phyloP scores from a whole-genome alignment of 2,888 invertebrate genomes.

The Lamellibrachia satsuma region DNA sequence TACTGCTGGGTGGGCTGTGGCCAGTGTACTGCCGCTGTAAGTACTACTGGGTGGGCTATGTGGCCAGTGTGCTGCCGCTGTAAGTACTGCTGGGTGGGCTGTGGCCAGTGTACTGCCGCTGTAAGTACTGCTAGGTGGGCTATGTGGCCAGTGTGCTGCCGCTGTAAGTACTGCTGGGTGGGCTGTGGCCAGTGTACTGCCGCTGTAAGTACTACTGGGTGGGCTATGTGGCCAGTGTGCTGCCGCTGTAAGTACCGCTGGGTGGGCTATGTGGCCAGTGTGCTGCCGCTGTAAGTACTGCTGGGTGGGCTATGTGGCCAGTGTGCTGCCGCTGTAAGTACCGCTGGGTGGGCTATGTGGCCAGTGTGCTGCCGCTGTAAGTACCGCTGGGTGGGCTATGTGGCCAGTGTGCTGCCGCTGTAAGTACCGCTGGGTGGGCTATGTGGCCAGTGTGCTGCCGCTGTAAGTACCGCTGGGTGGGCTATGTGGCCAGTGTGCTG shows the following conservation, averaged over 20 bases:
- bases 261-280: neutral
- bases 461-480: neutral
- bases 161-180: neutral
- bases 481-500: neutral
- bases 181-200: constrained; percentile 20
- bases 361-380: constrained; percentile 30
- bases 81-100: neutral
- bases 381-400: neutral
- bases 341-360: neutral
- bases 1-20: too few relatives aligned
- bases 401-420: neutral
- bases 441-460: neutral
- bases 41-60: neutral
- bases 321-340: neutral
- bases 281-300: neutral
- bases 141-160: neutral
- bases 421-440: neutral
- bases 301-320: neutral
- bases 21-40: constrained; percentile 30
- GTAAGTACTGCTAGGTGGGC: neutral
- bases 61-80: neutral
- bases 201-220: constrained; percentile 26
- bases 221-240: neutral
- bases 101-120: neutral
- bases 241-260: neutral